These are phyloP conservation scores for Arbacia lixula DNA, from an alignment of 53 echinoderm and acorn worm genomes.

Conservation along the genomic window DNA sequence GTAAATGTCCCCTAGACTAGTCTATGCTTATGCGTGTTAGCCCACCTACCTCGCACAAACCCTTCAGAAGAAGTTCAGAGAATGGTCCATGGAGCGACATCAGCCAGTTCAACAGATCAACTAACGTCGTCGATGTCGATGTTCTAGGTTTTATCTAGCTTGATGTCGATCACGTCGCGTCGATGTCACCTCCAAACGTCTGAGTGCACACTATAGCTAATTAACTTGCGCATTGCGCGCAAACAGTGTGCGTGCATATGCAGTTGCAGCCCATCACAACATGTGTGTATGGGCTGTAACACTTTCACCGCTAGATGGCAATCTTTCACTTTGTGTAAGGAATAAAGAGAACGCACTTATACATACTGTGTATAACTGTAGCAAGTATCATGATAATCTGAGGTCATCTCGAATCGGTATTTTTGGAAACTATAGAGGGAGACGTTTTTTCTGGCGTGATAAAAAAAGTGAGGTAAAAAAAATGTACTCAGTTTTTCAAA, in stretches of 20 bases:
- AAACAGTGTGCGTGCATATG: too few species aligned
- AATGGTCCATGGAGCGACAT: not conserved
- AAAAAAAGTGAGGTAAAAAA: not conserved
- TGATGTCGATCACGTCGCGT: not conserved
- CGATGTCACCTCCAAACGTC: not conserved
- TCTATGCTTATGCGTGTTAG: too few species aligned
- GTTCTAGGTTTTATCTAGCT: not conserved
- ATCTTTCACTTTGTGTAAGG: too few species aligned
- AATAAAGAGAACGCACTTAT: not conserved
- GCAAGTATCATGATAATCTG: not conserved
- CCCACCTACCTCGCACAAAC: not conserved
- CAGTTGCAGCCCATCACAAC: too few species aligned
- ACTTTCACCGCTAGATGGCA: not conserved
- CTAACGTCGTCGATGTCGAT: not conserved
- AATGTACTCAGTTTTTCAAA: not conserved
- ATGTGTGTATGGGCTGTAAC: not conserved
- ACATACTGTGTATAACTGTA: not conserved
- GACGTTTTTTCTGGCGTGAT: not conserved
- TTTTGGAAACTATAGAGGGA: not conserved
- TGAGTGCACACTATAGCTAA: not conserved
- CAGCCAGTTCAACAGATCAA: too few species aligned
- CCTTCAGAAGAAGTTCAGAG: not conserved
- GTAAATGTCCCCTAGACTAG: too few species aligned
- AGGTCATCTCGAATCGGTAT: not conserved
- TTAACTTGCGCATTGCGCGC: not conserved